These are phyloP conservation scores for Aelia acuminata DNA, from an alignment of 2,888 invertebrate genomes.

Conservation along the genomic window DNA sequence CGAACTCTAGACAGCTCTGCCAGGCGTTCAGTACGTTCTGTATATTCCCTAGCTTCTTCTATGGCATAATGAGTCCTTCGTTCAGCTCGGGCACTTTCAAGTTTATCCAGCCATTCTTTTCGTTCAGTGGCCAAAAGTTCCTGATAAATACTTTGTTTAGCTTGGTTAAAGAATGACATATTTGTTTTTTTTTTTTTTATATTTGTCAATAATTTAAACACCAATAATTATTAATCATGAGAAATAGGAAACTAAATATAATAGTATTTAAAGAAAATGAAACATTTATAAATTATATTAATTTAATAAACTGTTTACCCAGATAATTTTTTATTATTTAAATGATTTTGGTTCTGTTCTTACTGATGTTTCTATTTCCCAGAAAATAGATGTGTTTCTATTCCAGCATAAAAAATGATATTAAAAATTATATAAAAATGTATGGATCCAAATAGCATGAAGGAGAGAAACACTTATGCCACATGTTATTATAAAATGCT, in stretches of 20 bases:
- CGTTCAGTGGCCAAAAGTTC: conserved; percentile 48
- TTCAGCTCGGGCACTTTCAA: conserved; percentile 52
- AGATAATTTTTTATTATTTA: too few species aligned
- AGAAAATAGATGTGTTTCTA: too few species aligned
- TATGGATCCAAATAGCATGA: neutral
- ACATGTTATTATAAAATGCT: neutral
- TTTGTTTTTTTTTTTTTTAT: neutral
- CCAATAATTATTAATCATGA: neutral
- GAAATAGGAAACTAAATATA: neutral
- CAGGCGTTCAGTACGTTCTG: conserved; percentile 60
- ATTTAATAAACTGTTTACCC: too few species aligned
- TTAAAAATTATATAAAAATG: too few species aligned
- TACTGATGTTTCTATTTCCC: too few species aligned
- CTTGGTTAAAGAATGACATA: neutral
- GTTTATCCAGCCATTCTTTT: conserved; percentile 49
- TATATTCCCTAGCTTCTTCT: conserved; percentile 42
- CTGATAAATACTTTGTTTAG: conserved; percentile 23
- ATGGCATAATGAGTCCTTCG: conserved; percentile 34
- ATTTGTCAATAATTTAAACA: neutral
- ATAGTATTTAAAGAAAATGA: too few species aligned
- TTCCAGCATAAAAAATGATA: too few species aligned
- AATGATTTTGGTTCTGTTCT: too few species aligned
- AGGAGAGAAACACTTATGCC: neutral
- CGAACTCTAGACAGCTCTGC: conserved; percentile 61
- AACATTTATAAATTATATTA: too few species aligned